A percentile compares a stretch with the other conserved stretches of the same genome.
These are phyloP conservation scores for Macrosiphum euphorbiae DNA, from an alignment of 2,888 invertebrate species.

Conservation along the genomic window DNA sequence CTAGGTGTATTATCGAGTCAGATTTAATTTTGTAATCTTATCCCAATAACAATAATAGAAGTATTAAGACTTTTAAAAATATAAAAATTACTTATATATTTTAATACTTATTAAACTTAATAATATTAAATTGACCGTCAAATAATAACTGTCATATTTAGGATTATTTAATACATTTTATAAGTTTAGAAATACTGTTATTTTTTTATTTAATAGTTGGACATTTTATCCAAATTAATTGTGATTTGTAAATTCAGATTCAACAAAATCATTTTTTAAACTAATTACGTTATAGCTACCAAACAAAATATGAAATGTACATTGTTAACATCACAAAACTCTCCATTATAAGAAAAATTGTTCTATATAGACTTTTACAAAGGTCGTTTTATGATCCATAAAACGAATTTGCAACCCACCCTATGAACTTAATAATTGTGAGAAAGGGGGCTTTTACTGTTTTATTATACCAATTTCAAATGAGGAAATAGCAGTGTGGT, in stretches of 20 bases:
- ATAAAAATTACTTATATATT: too few relatives aligned
- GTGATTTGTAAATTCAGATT: not conserved
- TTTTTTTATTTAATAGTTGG: not conserved
- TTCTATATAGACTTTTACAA: not conserved
- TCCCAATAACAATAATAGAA: not conserved
- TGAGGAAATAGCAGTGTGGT: not conserved
- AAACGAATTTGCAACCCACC: conserved; percentile 39
- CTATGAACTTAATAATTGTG: conserved; percentile 26
- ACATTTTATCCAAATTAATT: not conserved
- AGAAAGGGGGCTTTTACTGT: conserved; percentile 25
- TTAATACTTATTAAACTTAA: too few relatives aligned
- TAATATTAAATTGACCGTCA: too few relatives aligned
- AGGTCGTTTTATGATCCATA: conserved; percentile 46
- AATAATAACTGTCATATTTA: not conserved
- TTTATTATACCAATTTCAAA: conserved; percentile 44
- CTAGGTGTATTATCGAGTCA: not conserved
- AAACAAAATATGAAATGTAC: not conserved
- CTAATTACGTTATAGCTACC: not conserved
- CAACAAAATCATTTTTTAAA: not conserved
- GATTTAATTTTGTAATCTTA: not conserved
- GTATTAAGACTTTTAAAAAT: not conserved
- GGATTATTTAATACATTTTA: not conserved
- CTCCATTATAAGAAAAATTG: conserved; percentile 38
- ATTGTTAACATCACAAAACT: not conserved
- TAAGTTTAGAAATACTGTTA: too few relatives aligned